Evolutionary conservation across 2,113 vertebrate genomes (phyloP), one percentile per base, ranked within the genome.

Genomic region (Scomber colias): DNA sequence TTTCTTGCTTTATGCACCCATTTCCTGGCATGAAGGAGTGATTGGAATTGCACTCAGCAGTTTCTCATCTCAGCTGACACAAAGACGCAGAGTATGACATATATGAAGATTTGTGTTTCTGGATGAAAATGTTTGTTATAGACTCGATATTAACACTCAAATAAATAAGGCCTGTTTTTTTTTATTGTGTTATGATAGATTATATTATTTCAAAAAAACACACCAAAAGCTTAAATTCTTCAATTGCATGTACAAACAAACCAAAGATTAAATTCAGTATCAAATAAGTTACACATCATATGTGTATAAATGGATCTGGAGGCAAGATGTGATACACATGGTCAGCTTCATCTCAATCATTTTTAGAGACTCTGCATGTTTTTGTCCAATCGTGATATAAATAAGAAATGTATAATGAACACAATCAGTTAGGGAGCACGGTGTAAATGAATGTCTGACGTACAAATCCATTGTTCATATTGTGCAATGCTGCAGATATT

Each of bases 31-130:
- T 87, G 60, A 79, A 71, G 35, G 24, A 77, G 44, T 65, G 79
- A 82, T 74, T 81, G 72, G 64, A 85, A 87, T 85, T 89, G 74
- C 56, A 19, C 87, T 76, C 51, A 75, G 75, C 81, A 62, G 13
- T 87, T 81, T 89, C 74, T 87, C 80, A 85, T 87, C 71, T 71
- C 49, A 45, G 68, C 71, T 79, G 80, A 89, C 84, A 83, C 67
- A 83, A 84, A 81, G 75, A 77, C 70, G 69, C 53, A 10, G 19
- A 15, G 44, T 77, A 50, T 81, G 82, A 69, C 73, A 70, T 70
- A 62, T 45, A 76, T 57, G 19, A 57, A 83, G 74, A 83, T 85
- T 76, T 79, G 64, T 79, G 81, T 69, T 71, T 75, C 12, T 16
- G 3, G 27, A 51, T 65, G 59, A 70, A 80, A 71, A 56, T 61